A percentile compares a stretch with the other conserved stretches of the same genome.
These are phyloP conservation scores for Beaufortia kweichowensis DNA, from an alignment of 2,113 vertebrate genomes.

Conservation along the genomic window DNA sequence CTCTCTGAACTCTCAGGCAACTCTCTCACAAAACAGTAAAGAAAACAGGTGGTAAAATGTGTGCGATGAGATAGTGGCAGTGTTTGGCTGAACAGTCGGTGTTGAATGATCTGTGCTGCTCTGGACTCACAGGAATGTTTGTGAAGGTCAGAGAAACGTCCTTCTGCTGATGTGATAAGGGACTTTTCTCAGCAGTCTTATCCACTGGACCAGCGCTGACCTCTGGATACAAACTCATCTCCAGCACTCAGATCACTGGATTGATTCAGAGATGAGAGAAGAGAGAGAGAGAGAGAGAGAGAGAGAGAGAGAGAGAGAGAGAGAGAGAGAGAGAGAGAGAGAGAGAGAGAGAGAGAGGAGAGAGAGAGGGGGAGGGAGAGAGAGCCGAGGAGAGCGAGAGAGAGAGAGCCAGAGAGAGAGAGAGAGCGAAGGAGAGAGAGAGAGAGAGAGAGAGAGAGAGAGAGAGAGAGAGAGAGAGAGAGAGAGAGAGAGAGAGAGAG, in stretches of 20 bases:
- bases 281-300: constrained; percentile 11
- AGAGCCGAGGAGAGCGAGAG: constrained; percentile 40
- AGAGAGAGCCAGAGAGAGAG: constrained; percentile 35
- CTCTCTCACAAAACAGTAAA: too few relatives aligned
- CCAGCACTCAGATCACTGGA: constrained; percentile 25
- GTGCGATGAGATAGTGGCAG: too few relatives aligned
- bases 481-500: constrained; percentile 30
- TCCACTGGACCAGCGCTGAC: constrained; percentile 35
- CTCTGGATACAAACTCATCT: constrained; percentile 35
- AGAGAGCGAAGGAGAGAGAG: constrained; percentile 50
- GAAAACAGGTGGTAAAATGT: too few relatives aligned
- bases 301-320: too few relatives aligned
- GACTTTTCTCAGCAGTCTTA: constrained; percentile 35
- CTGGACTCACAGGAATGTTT: neutral
- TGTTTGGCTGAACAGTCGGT: neutral
- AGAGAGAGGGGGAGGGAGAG: constrained; percentile 32
- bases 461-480: constrained; percentile 47
- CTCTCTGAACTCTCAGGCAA: too few relatives aligned
- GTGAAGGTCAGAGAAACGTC: constrained; percentile 18
- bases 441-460: constrained; percentile 34
- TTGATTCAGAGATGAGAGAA: constrained; percentile 16
- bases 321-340: constrained; percentile 30
- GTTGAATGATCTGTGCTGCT: neutral
- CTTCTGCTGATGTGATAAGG: constrained; percentile 27
- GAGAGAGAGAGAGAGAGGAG: constrained; percentile 46